A percentile compares a stretch with the other conserved stretches of the same genome.
Evolutionary conservation across 1,140 invertebrate genomes (phyloP).

Genomic region (Pissodes strobi): DNA sequence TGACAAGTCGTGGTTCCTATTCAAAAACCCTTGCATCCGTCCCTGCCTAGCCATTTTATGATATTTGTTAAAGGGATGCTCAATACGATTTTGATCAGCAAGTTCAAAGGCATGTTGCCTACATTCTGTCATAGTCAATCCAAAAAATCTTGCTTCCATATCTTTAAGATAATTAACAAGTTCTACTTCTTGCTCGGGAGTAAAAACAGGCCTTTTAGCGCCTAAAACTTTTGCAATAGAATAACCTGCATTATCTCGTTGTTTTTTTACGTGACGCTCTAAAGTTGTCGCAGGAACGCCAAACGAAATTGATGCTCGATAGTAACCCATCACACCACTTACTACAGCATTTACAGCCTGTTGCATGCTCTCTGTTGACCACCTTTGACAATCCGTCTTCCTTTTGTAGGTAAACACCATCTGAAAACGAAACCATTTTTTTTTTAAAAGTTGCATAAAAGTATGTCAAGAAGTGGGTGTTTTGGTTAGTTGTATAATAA

Average conservation of each 20-base stretch:
- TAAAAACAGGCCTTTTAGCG: not conserved
- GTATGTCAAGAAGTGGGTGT: not conserved
- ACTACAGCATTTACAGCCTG: slow-evolving; percentile 6
- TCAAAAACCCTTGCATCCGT: slow-evolving; percentile 49
- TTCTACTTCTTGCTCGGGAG: not conserved
- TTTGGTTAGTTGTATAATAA: not conserved
- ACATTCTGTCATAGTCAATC: no score
- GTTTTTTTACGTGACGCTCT: no score
- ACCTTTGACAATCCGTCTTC: not conserved
- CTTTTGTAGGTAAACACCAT: not conserved
- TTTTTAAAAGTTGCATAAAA: not conserved
- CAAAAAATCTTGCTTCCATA: no score
- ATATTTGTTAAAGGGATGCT: no score
- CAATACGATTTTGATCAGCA: no score
- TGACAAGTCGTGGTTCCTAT: slow-evolving; percentile 44
- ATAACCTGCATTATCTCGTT: no score
- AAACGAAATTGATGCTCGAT: slow-evolving; percentile 5
- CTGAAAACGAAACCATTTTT: no score
- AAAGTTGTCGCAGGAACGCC: slow-evolving; percentile 3
- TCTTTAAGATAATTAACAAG: no score
- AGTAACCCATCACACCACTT: not conserved
- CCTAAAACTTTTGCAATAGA: not conserved
- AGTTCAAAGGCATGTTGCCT: slow-evolving; percentile 32
- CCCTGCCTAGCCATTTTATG: slow-evolving; percentile 44
- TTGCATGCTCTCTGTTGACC: no score